phyloP scores from a whole-genome alignment of 2,113 vertebrate species.

The Myiozetetes cayanensis region DNA sequence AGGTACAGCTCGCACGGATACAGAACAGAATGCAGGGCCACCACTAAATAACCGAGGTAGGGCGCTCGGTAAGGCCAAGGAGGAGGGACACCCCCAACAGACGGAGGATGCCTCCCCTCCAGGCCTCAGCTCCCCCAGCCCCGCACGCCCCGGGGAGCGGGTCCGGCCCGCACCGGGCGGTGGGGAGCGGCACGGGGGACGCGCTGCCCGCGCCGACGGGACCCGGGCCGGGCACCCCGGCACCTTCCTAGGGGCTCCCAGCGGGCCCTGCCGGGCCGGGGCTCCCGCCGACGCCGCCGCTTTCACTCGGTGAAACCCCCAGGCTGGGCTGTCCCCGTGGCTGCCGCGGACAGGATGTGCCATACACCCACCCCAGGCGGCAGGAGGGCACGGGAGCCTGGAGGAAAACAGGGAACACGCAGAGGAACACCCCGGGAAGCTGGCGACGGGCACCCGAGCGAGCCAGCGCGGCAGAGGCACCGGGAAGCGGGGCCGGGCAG shows the following conservation, averaged over 20 bases:
- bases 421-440: rapidly evolving
- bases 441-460: too few relatives aligned
- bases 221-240: rapidly evolving
- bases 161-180: too few relatives aligned
- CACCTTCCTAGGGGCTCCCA: too few relatives aligned
- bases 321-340: too few relatives aligned
- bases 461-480: background rate
- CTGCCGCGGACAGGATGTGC: too few relatives aligned
- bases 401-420: background rate
- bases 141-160: background rate
- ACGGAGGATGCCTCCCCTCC: rapidly evolving
- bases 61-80: rapidly evolving
- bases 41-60: rapidly evolving
- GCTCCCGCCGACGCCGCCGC: background rate
- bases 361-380: too few relatives aligned
- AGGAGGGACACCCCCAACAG: rapidly evolving
- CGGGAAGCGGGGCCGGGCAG: background rate
- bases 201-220: background rate
- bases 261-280: background rate
- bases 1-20: rapidly evolving
- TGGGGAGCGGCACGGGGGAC: background rate
- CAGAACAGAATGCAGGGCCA: rapidly evolving
- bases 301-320: background rate
- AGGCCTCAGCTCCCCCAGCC: background rate
- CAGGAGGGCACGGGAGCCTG: too few relatives aligned